Evolutionary conservation across 2,797 vertebrate species (phyloP), one percentile per base, ranked within the genome.

Genomic region (Parauchenoglanis ngamensis): DNA sequence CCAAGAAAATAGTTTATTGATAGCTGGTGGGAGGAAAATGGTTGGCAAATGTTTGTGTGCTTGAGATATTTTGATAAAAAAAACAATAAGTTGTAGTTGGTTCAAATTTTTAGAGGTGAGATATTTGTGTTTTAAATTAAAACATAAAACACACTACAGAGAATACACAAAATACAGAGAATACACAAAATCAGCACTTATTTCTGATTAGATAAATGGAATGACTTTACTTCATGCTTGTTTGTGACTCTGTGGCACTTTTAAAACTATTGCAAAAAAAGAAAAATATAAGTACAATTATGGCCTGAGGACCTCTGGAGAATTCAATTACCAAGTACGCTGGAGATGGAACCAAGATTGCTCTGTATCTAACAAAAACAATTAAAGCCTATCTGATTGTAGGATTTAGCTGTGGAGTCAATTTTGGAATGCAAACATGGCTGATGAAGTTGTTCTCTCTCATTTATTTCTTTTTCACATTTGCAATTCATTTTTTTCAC

Each of bases 361-460:
- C 90, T 92, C 92, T 91, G 93, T 95, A 95, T 95, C 95, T 94
- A 92, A 93, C 92, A 92, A 93, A 95, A 96, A 95, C 94, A 95
- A 95, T 96, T 95, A 95, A 90, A 89, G 93, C 92, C 94, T 95
- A 94, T 96, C 95, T 95, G 95, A 95, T 95, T 92, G 89, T 82
- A 85, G 84, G 93, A 91, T 94, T 94, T 91, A 93, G 91, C 70
- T 63, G 91, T 85, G 91, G 93, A 92, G 90, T 89, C 85, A 88
- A 91, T 87, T 88, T 90, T 89, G 91, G 94, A 95, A 94, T 93
- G 93, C 94, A 94, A 92, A 87, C 88, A 72, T 68, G 70, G 77
- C 44, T 78, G 87, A 83, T 70, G 63, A 88, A 79, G 73, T 61
- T 63, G 80, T 52, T 72, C 80, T 35, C 57, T 17, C 59, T 83